Base-by-base conservation (phyloP, 2,888 invertebrate species). In the Ecliptopera silaceata region DNA sequence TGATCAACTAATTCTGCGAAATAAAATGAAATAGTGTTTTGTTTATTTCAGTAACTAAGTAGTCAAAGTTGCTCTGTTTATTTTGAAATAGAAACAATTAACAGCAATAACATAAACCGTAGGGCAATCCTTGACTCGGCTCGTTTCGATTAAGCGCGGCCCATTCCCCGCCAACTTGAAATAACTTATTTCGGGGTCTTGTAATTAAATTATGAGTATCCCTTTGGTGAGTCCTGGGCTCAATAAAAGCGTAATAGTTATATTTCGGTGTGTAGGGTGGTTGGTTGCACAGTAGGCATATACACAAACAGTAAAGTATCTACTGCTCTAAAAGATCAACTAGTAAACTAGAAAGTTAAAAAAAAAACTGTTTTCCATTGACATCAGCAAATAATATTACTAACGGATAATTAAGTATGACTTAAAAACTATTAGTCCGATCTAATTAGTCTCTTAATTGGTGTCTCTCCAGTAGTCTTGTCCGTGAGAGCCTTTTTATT, bases 191-290 rank as follows among this genome's bases (percentile, higher is more conserved):
- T 78, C 72, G 77, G 78, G 78, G 80, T 79, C 72, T 71, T 75
- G 79, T 88, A 88, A 88, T 89, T 87, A 82, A 88, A 89, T 89
- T 88, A 88, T 81, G 82, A 86, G 80, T 78, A 84, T 86, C 88
- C 86, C 84, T 85, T 86, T 83, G 79, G 80, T 79, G 80, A 79
- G 85, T 77, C 79, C 79, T 80, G 81, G 76, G 85, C 86, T 86
- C 83, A 87, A 88, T 88, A 88, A 89, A 86, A 82, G 83, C 85
- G 81, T 86, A 86, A 88, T 88, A 86, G 86, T 86, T 86, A 85
- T 87, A 84, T 84, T 82, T 81, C 73, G 74, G 69, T 73, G 70
- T 79, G 78, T 36, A 36, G 84, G 84, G 83, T 67, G 69, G 72
- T 68, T 74, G 77, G 81, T 77, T 77, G 78, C 77, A 58, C 57